phyloP scores from a whole-genome alignment of 2,113 vertebrate species.

The Scatophagus argus region DNA sequence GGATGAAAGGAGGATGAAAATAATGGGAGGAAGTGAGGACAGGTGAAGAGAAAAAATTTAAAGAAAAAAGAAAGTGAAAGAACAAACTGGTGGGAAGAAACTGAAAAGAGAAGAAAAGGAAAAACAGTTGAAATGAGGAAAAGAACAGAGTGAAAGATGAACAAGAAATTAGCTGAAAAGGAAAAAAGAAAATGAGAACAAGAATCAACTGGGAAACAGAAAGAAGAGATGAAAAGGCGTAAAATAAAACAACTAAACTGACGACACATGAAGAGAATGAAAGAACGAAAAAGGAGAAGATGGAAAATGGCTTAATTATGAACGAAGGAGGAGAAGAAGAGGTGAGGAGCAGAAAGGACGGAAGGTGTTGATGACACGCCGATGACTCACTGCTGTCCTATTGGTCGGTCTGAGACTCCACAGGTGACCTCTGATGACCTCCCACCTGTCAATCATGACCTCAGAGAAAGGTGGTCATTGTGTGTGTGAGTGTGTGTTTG shows the following conservation, averaged over 20 bases:
- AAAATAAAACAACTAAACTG: too few species aligned
- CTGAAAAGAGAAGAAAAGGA: neutral
- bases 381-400: slow-evolving; percentile 38
- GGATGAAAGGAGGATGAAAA: neutral
- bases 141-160: neutral
- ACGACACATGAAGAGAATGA: too few species aligned
- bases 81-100: too few species aligned
- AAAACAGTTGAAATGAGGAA: neutral
- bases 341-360: neutral
- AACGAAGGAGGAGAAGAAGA: slow-evolving; percentile 12
- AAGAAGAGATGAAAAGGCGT: too few species aligned
- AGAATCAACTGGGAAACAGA: neutral
- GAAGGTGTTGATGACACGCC: slow-evolving; percentile 20
- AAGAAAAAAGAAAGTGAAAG: too few species aligned
- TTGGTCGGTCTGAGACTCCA: slow-evolving; percentile 50
- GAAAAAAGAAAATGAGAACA: neutral
- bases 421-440: slow-evolving; percentile 61
- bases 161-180: neutral
- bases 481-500: slow-evolving; percentile 32
- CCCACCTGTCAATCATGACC: slow-evolving; percentile 53
- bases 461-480: slow-evolving; percentile 71
- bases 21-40: too few species aligned
- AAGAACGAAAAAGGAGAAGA: neutral
- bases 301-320: neutral
- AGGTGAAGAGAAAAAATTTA: neutral